Evolutionary conservation across 2,113 vertebrate species (phyloP).

Genomic region (Salvelinus sp.): DNA sequence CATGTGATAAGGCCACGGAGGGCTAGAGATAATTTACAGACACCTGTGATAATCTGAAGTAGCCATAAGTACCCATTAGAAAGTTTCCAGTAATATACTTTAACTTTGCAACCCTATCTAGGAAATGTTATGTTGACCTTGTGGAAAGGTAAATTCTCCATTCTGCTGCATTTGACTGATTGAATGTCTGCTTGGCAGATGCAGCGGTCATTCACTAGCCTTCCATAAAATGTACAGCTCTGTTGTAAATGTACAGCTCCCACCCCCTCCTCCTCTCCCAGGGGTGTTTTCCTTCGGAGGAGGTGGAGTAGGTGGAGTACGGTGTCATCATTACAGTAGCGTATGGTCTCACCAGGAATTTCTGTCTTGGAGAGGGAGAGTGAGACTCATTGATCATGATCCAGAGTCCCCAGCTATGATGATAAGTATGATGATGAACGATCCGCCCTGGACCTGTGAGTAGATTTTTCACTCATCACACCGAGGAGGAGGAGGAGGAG

Average conservation of each 20-base stretch:
- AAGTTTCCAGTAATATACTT: no score
- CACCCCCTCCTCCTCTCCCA: not conserved
- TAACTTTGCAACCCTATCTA: no score
- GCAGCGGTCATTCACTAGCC: no score
- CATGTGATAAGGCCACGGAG: no score
- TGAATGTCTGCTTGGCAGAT: not conserved
- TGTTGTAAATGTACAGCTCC: not conserved
- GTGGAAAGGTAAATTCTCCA: not conserved
- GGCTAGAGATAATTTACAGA: no score
- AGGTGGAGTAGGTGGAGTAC: not conserved
- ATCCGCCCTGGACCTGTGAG: slow-evolving; percentile 1
- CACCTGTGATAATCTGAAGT: no score
- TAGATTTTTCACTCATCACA: slow-evolving; percentile 25
- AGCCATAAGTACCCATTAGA: no score
- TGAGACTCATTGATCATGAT: slow-evolving; percentile 15
- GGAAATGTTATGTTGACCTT: not conserved
- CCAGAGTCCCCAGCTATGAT: slow-evolving; percentile 22
- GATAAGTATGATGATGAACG: slow-evolving; percentile 32
- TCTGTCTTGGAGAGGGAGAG: not conserved
- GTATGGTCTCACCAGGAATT: not conserved
- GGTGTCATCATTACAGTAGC: slow-evolving; percentile 28
- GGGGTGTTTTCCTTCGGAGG: not conserved
- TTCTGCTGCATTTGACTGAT: not conserved
- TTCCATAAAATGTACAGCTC: not conserved
- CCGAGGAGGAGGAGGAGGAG: no score